A percentile compares a stretch with the other conserved stretches of the same genome.
These are phyloP conservation scores for Chionoecetes opilio DNA, from an alignment of 1,140 invertebrate species.

Conservation along the genomic window DNA sequence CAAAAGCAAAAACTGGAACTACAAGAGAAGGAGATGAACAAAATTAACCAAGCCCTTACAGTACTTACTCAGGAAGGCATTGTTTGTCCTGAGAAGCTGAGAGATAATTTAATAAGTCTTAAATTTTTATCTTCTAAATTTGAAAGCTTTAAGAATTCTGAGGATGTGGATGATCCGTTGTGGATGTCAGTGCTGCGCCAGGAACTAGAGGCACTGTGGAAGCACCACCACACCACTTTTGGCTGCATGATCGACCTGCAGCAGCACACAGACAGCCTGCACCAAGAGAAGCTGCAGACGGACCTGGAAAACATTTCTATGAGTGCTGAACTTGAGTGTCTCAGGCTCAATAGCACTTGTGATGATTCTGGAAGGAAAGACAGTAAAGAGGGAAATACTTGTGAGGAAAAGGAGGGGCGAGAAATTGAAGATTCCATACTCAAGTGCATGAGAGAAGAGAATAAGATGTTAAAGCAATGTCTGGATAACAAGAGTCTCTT, in stretches of 20 bases:
- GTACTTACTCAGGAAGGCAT: not conserved
- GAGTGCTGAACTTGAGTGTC: conserved; percentile 11
- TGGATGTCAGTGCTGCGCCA: not conserved
- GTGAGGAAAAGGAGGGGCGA: not conserved
- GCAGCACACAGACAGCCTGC: conserved; percentile 36
- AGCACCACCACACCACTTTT: not conserved
- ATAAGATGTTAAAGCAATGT: not conserved
- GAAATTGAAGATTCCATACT: not conserved
- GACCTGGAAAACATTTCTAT: conserved; percentile 54
- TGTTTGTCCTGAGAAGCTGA: not conserved
- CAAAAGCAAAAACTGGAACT: conserved; percentile 18
- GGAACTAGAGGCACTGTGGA: conserved; percentile 27
- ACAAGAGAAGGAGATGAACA: conserved; percentile 34
- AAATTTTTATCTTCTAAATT: not conserved
- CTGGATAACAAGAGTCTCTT: conserved; percentile 17
- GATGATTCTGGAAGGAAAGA: not conserved
- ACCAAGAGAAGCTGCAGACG: conserved; percentile 24
- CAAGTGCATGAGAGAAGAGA: not conserved
- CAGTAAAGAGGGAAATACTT: not conserved
- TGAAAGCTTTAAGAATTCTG: not conserved
- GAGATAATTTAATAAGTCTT: not conserved
- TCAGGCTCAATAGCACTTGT: not conserved
- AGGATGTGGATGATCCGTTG: not conserved
- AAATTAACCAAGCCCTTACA: not conserved
- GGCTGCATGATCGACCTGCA: not conserved